Percentiles rank a stretch among this genome's conserved stretches.
Conservation (phyloP, 2,797 vertebrate genomes). For the Lagorchestes hirsutus region DNA sequence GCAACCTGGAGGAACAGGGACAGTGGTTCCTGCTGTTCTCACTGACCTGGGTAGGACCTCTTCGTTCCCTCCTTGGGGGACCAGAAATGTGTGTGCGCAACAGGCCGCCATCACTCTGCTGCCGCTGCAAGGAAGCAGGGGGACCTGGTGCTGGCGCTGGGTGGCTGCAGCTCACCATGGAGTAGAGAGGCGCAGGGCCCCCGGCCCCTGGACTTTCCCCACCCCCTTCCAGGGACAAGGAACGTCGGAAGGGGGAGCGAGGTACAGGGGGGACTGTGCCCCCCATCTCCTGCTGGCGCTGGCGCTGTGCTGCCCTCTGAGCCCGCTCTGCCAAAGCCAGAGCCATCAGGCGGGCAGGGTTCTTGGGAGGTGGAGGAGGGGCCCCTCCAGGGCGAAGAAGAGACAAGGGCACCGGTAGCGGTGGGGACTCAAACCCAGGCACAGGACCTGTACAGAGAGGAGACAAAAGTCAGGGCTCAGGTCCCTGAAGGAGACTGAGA, state of each 20-base stretch:
- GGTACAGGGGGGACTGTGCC: slow-evolving; percentile 63
- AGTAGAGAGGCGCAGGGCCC: slow-evolving; percentile 80
- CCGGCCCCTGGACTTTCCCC: slow-evolving; percentile 77
- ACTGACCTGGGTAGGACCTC: slow-evolving; percentile 73
- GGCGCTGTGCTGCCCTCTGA: slow-evolving; percentile 86
- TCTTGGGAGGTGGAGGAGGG: slow-evolving; percentile 89
- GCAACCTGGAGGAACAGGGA: too few species aligned
- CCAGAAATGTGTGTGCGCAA: slow-evolving; percentile 72
- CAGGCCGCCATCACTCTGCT: slow-evolving; percentile 76
- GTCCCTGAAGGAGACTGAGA: too few species aligned
- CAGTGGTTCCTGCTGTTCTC: slow-evolving; percentile 38
- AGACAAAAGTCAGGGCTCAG: neutral
- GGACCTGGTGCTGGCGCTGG: slow-evolving; percentile 76
- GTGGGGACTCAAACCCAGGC: slow-evolving; percentile 78
- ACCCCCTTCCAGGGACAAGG: slow-evolving; percentile 86
- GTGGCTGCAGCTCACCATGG: slow-evolving; percentile 79
- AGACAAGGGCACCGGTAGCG: slow-evolving; percentile 76
- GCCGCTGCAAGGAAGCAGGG: slow-evolving; percentile 82
- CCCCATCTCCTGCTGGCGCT: slow-evolving; percentile 75
- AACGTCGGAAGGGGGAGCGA: slow-evolving; percentile 81
- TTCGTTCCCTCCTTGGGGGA: slow-evolving; percentile 66
- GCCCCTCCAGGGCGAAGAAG: slow-evolving; percentile 85
- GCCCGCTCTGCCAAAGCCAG: slow-evolving; percentile 89
- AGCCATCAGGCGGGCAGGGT: slow-evolving; percentile 90
- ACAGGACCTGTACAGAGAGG: slow-evolving; percentile 70